Evolutionary conservation across 2,797 vertebrate genomes (phyloP).

Genomic region (Podarcis lilfordi): DNA sequence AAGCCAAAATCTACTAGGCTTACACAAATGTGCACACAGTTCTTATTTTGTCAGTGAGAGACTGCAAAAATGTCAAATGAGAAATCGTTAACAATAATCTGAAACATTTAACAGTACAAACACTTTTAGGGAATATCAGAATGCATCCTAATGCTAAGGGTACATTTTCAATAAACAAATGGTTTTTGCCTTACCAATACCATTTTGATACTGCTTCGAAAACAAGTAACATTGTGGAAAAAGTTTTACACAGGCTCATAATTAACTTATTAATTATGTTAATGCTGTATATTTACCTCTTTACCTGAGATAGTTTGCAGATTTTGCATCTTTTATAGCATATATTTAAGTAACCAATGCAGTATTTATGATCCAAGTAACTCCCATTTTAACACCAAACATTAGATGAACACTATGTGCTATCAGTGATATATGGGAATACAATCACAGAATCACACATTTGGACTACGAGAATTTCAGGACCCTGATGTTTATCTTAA

Average conservation of each 20-base stretch:
- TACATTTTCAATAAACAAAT: neutral
- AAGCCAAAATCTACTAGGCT: neutral
- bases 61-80: neutral
- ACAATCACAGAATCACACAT: neutral
- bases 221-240: neutral
- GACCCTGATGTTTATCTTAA: neutral
- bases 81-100: neutral
- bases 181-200: neutral
- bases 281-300: neutral
- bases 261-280: neutral
- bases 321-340: neutral
- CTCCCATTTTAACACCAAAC: neutral
- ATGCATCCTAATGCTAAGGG: neutral
- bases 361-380: neutral
- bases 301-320: neutral
- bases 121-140: neutral
- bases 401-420: neutral
- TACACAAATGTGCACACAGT: neutral
- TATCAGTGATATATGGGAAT: neutral
- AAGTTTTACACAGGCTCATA: neutral
- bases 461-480: neutral
- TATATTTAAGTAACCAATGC: neutral
- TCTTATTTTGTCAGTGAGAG: neutral
- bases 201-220: neutral
- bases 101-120: neutral